Evolutionary conservation across 2,797 vertebrate species (phyloP).

Genomic region (Onychomys leucogaster): DNA sequence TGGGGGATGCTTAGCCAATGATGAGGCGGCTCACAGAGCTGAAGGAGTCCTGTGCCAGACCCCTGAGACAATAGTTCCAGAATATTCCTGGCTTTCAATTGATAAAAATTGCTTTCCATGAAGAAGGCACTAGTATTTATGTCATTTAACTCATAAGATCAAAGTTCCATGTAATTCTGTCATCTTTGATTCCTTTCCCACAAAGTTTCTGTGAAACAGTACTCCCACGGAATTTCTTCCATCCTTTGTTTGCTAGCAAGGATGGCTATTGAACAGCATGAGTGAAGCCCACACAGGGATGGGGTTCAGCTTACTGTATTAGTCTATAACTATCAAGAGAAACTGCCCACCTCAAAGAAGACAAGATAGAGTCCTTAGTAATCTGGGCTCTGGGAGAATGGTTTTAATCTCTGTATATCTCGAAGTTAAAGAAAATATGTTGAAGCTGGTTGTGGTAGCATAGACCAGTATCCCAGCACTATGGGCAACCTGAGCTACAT

Average conservation of each 20-base stretch:
- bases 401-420: background rate
- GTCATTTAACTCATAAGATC: background rate
- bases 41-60: background rate
- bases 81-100: background rate
- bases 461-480: background rate
- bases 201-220: background rate
- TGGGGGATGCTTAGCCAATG: slow-evolving; percentile 12
- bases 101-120: slow-evolving; percentile 26
- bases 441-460: background rate
- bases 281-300: background rate
- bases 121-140: background rate
- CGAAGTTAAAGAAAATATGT: background rate
- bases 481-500: background rate
- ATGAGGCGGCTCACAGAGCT: background rate
- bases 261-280: background rate
- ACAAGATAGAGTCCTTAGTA: background rate
- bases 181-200: background rate
- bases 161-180: background rate
- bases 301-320: background rate
- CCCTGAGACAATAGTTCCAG: background rate
- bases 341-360: background rate
- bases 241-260: background rate
- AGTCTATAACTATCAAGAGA: background rate
- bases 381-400: background rate
- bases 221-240: background rate